Evolutionary conservation across 1,140 invertebrate species (phyloP), one percentile per base, ranked within the genome.

Genomic region (Wasmannia auropunctata): DNA sequence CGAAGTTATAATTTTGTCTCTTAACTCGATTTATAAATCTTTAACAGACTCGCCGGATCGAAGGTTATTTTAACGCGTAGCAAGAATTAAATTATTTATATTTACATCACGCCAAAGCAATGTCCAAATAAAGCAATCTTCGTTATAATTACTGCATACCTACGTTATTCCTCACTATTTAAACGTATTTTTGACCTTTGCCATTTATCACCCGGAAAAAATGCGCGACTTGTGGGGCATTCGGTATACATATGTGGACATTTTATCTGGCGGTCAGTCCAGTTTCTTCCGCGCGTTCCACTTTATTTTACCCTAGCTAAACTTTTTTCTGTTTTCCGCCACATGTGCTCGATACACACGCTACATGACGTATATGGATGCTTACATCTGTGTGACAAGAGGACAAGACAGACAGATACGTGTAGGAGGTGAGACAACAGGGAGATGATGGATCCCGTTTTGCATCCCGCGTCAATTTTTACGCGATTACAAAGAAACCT

Each of bases 231-330:
- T 25, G 22, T 75, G 34, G 0, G 16, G 19, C 51, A 75, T 40
- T 22, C 3, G 22, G n/a, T 54, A 74, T 7, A n/a, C 7, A 43
- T 22, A 69, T 43, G 22, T 34, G 43, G 7, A 37, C 14, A 40
- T 75, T 58, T 75, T 58, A 58, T 75, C 8, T 34, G 19, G 7
- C 28, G n/a, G 7, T 49, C 28, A 65, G n/a, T 79, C 14, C 8
- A 34, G 40, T 49, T 79, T 79, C 75, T 49, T 65, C 14, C n/a
- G 40, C 28, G 3, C 40, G 40, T 65, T 8, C 0, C 11, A 25
- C 58, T 65, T 79, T 79, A 65, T 46, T 77, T 62, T 62, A 77
- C n/a, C 6, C 28, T n/a, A 31, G 58, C 37, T n/a, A 63, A 77
- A 77, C 54, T 77, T 79, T 79, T 75, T 79, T 79, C 28, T 65